Conservation (phyloP, 2,113 vertebrate species). For the Pygoscelis adeliae region DNA sequence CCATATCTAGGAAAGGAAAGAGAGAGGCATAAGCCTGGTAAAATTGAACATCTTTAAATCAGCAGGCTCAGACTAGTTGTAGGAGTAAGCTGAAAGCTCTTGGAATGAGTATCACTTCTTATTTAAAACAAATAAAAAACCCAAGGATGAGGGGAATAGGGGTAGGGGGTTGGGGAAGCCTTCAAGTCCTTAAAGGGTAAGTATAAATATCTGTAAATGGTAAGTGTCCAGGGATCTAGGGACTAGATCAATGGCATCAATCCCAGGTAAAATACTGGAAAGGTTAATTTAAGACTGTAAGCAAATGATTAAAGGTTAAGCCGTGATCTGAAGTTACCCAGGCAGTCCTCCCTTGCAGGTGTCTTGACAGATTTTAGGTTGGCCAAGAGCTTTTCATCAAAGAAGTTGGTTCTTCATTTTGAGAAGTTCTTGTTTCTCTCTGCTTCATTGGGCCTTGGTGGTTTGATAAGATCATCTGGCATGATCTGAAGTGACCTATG, state of each 20-base stretch:
- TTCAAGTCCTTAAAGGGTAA: neutral
- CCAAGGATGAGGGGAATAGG: too few relatives aligned
- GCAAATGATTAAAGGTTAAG: neutral
- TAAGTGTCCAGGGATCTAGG: neutral
- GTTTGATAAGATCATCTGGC: neutral
- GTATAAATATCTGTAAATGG: neutral
- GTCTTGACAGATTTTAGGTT: neutral
- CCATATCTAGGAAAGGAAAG: neutral
- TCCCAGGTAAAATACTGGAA: neutral
- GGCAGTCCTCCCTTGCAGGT: neutral
- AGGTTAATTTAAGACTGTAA: neutral
- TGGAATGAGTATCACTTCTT: neutral
- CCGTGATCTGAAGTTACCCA: neutral
- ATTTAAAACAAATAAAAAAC: neutral
- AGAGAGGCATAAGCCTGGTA: neutral
- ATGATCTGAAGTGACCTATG: neutral
- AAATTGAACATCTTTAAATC: neutral
- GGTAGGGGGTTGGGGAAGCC: neutral
- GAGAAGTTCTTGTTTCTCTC: neutral
- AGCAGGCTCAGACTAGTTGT: neutral
- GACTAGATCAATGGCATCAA: neutral
- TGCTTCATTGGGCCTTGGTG: neutral
- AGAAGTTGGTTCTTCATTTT: neutral
- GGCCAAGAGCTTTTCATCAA: neutral
- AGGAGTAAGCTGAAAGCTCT: neutral